These are phyloP conservation scores for Menidia menidia DNA, from an alignment of 2,797 vertebrate species.

Conservation along the genomic window DNA sequence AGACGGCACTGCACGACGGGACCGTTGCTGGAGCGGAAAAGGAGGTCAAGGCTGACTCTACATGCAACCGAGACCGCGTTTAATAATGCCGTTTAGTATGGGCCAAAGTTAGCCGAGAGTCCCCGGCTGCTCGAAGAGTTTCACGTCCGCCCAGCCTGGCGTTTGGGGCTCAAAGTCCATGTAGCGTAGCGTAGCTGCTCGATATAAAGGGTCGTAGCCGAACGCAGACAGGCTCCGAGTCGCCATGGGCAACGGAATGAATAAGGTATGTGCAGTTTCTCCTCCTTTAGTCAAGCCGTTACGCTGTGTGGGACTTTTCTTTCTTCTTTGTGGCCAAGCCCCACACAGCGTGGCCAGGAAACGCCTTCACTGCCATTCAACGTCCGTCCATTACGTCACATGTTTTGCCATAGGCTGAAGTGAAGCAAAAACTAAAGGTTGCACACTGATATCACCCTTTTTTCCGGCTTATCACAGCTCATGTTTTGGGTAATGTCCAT, in stretches of 20 bases:
- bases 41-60: constrained; percentile 5
- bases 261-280: constrained; percentile 82
- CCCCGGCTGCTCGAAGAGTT: not conserved
- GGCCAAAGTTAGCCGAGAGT: constrained; percentile 2
- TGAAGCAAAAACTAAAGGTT: not conserved
- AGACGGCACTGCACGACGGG: constrained; percentile 49
- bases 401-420: constrained; percentile 8
- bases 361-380: not conserved
- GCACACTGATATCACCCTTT: not conserved
- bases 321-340: not conserved
- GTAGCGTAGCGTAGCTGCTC: constrained; percentile 13
- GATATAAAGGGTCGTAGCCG: constrained; percentile 25
- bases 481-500: not conserved
- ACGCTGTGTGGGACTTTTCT: not conserved
- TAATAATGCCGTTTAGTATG: constrained; percentile 10
- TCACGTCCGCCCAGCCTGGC: constrained; percentile 1
- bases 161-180: constrained; percentile 30
- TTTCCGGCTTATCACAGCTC: not conserved
- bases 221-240: not conserved
- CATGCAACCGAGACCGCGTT: rapidly evolving
- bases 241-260: constrained; percentile 92
- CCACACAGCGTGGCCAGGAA: not conserved
- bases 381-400: constrained; percentile 6
- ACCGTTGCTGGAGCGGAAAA: constrained; percentile 11
- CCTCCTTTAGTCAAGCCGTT: not conserved